Evolutionary conservation across 2,797 vertebrate genomes (phyloP).

Genomic region (Molothrus ater): DNA sequence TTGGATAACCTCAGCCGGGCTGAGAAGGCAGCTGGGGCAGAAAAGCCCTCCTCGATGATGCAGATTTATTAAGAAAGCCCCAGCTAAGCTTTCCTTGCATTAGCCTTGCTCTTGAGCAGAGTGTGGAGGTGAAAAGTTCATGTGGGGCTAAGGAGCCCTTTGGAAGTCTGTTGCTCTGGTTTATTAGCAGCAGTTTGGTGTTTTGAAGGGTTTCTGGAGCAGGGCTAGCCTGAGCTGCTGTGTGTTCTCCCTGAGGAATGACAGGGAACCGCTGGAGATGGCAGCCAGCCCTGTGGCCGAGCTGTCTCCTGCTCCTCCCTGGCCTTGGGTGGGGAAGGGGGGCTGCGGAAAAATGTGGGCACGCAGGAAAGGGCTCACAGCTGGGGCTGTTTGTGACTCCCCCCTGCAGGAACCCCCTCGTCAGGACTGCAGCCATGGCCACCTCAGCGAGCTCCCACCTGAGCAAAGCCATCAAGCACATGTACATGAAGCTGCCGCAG

Average conservation of each 20-base stretch:
- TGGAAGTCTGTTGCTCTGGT: background rate
- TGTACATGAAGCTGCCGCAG: constrained; percentile 94
- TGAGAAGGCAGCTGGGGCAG: background rate
- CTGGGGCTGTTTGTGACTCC: background rate
- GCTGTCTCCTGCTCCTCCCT: background rate
- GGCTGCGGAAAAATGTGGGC: background rate
- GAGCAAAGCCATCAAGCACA: constrained; percentile 93
- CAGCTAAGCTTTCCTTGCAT: background rate
- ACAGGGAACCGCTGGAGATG: background rate
- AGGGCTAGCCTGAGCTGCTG: background rate
- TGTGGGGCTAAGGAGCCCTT: background rate
- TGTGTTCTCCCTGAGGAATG: background rate
- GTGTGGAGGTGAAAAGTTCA: background rate
- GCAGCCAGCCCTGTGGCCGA: background rate
- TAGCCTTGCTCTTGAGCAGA: background rate
- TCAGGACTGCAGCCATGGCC: constrained; percentile 82
- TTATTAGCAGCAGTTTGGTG: background rate
- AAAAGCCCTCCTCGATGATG: background rate
- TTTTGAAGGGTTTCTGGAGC: background rate
- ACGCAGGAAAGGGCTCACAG: accelerated
- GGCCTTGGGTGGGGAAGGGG: background rate
- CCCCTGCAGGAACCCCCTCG: constrained; percentile 36
- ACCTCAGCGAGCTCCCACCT: constrained; percentile 88
- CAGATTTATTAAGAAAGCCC: background rate
- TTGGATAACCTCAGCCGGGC: background rate